Evolutionary conservation across 2,113 vertebrate species (phyloP).

Genomic region (Mus spicilegus): DNA sequence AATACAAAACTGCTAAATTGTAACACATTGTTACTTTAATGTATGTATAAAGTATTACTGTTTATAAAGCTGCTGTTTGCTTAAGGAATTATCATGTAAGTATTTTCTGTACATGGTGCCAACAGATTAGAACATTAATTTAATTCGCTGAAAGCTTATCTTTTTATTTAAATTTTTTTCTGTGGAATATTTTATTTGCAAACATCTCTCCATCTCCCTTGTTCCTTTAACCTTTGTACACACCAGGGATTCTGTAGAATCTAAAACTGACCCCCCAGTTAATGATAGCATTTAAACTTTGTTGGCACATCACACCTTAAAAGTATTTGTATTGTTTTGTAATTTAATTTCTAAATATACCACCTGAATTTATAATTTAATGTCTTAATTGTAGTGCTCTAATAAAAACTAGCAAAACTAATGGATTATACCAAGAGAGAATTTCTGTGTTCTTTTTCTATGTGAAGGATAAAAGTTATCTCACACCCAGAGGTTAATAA

Average conservation of each 20-base stretch:
- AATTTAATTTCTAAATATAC: slow-evolving; percentile 85
- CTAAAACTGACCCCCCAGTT: slow-evolving; percentile 46
- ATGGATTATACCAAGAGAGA: slow-evolving; percentile 84
- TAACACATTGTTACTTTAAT: slow-evolving; percentile 86
- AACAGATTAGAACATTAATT: slow-evolving; percentile 81
- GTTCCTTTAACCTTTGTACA: slow-evolving; percentile 36
- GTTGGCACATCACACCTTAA: slow-evolving; percentile 86
- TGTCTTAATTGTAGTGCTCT: slow-evolving; percentile 85
- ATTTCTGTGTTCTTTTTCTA: slow-evolving; percentile 83
- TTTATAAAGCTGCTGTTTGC: slow-evolving; percentile 88
- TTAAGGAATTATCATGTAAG: slow-evolving; percentile 83
- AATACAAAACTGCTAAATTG: slow-evolving; percentile 81
- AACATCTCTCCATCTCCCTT: slow-evolving; percentile 34
- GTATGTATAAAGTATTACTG: slow-evolving; percentile 85
- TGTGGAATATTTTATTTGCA: slow-evolving; percentile 64
- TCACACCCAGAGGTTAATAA: slow-evolving; percentile 88
- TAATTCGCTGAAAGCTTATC: slow-evolving; percentile 59
- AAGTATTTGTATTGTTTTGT: slow-evolving; percentile 85
- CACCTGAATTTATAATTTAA: slow-evolving; percentile 87
- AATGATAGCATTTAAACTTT: slow-evolving; percentile 72
- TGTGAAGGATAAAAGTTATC: slow-evolving; percentile 88
- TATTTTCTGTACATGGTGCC: slow-evolving; percentile 88
- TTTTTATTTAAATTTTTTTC: slow-evolving; percentile 59
- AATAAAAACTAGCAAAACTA: slow-evolving; percentile 84
- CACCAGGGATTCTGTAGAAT: slow-evolving; percentile 56